These are phyloP conservation scores for Anthopleura sola DNA, from an alignment of 64 coral and sea anemone species.

Conservation along the genomic window DNA sequence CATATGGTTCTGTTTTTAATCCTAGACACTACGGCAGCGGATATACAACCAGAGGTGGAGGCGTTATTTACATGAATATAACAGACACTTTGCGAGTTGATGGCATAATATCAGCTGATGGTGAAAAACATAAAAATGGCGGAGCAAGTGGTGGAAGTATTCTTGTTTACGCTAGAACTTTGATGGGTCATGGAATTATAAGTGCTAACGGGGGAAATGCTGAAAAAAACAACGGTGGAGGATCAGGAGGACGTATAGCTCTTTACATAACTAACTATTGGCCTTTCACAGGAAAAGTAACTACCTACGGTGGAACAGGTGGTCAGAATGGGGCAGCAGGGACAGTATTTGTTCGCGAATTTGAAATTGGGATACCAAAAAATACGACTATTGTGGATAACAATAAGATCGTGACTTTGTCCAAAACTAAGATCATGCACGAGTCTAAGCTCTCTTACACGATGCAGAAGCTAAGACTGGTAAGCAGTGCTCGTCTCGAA, in stretches of 20 bases:
- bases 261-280: slow-evolving; percentile 67
- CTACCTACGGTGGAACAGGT: slow-evolving; percentile 68
- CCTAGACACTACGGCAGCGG: slow-evolving; percentile 80
- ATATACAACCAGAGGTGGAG: slow-evolving; percentile 53
- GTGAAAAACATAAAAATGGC: slow-evolving; percentile 30
- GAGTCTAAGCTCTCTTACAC: slow-evolving; percentile 67
- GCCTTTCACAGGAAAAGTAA: slow-evolving; percentile 53
- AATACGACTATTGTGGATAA: slow-evolving; percentile 89
- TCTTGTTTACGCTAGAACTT: slow-evolving; percentile 33
- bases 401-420: slow-evolving; percentile 44
- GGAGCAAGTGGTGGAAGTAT: slow-evolving; percentile 85
- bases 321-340: slow-evolving; percentile 70
- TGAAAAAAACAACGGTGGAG: slow-evolving; percentile 41
- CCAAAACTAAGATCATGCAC: slow-evolving; percentile 90
- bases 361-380: slow-evolving; percentile 61
- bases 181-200: slow-evolving; percentile 76
- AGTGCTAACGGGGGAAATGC: slow-evolving; percentile 60
- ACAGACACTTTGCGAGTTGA: slow-evolving; percentile 39
- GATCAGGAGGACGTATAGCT: slow-evolving; percentile 83
- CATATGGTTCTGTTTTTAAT: slow-evolving; percentile 82
- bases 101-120: slow-evolving; percentile 54
- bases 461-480: slow-evolving; percentile 64
- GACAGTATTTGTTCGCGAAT: slow-evolving; percentile 77
- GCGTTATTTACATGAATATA: slow-evolving; percentile 51
- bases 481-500: slow-evolving; percentile 70